These are phyloP conservation scores for Zaprionus africanus DNA, from an alignment of 1,140 invertebrate genomes.

Conservation along the genomic window DNA sequence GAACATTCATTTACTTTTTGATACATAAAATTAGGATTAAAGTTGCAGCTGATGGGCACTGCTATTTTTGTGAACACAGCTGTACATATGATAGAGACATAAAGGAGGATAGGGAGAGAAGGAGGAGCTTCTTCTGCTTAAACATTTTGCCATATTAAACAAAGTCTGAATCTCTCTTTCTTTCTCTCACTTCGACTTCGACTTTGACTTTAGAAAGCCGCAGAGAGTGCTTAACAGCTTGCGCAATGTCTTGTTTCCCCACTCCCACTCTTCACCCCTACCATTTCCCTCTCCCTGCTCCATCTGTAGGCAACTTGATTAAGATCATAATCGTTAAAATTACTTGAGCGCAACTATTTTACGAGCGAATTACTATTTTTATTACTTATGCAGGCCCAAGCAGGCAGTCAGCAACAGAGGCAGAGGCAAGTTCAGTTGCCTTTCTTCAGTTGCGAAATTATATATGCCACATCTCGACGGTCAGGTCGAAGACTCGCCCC, in stretches of 20 bases:
- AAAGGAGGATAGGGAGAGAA: too few relatives aligned
- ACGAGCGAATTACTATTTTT: constrained; percentile 59
- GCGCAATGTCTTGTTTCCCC: not conserved
- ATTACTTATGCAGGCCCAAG: constrained; percentile 51
- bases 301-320: constrained; percentile 48
- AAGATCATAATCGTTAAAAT: constrained; percentile 62
- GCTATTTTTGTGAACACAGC: too few relatives aligned
- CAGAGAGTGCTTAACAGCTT: constrained; percentile 35
- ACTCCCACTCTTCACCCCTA: too few relatives aligned
- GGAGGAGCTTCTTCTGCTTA: not conserved
- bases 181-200: not conserved
- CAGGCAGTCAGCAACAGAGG: constrained; percentile 9
- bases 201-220: constrained; percentile 34
- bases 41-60: too few relatives aligned
- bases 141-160: not conserved
- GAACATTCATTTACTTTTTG: too few relatives aligned
- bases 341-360: constrained; percentile 63
- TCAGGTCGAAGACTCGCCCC: constrained; percentile 34
- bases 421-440: constrained; percentile 45
- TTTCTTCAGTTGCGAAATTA: constrained; percentile 34
- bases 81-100: not conserved
- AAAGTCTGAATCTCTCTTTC: not conserved
- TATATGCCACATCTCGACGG: constrained; percentile 30
- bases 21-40: too few relatives aligned
- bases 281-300: not conserved